phyloP scores from a whole-genome alignment of 2,797 vertebrate genomes.

The Anguilla pacifica region DNA sequence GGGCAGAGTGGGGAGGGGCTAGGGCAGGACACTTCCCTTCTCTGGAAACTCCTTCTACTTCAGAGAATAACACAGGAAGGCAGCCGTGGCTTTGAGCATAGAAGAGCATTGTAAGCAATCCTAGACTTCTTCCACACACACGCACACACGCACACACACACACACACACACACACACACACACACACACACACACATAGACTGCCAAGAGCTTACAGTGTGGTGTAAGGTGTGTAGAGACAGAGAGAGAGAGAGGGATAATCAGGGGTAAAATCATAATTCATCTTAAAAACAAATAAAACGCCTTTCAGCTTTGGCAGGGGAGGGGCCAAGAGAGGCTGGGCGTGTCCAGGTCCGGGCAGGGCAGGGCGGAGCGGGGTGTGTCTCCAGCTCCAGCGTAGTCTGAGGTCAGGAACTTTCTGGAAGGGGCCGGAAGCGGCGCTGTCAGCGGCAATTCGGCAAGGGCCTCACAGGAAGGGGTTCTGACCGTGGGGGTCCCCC shows the following conservation, averaged over 20 bases:
- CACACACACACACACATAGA: neutral
- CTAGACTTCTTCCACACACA: neutral
- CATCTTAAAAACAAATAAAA: slow-evolving; percentile 7
- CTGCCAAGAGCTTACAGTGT: neutral
- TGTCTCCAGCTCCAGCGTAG: neutral
- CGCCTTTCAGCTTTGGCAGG: neutral
- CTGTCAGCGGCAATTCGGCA: slow-evolving; percentile 21
- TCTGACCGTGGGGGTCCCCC: slow-evolving; percentile 68
- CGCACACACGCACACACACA: neutral
- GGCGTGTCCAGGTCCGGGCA: neutral
- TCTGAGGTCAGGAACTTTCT: neutral
- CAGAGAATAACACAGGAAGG: neutral
- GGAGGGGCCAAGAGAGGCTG: neutral
- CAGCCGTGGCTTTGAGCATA: neutral
- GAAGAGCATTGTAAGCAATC: neutral
- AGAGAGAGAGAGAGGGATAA: neutral
- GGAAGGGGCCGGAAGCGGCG: neutral
- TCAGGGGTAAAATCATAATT: neutral
- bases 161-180: neutral
- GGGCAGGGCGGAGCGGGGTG: slow-evolving; percentile 33
- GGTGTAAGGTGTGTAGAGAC: neutral
- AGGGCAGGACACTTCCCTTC: neutral
- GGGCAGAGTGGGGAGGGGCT: neutral
- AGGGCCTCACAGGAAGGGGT: slow-evolving; percentile 75
- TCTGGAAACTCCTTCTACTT: neutral